These are phyloP conservation scores for Meriones psammophilus DNA, from an alignment of 2,797 vertebrate genomes.

Conservation along the genomic window DNA sequence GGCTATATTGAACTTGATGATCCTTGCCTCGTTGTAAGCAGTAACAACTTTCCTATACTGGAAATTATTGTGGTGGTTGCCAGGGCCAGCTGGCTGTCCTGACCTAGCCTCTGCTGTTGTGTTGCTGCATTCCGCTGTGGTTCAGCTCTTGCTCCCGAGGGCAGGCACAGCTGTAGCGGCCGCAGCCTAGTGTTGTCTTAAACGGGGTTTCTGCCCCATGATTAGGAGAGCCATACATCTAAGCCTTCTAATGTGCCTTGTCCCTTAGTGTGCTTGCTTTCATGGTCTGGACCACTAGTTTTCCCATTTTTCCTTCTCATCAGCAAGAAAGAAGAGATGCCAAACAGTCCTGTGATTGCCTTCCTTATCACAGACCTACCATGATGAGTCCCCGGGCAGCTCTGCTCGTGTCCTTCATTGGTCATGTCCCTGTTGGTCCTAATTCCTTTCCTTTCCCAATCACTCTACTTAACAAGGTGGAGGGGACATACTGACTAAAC, in stretches of 20 bases:
- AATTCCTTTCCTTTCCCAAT: slow-evolving; percentile 4
- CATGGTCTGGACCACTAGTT: neutral
- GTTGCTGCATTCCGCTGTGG: neutral
- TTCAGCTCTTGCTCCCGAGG: neutral
- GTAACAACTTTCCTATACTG: neutral
- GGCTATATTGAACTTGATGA: neutral
- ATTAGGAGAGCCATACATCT: neutral
- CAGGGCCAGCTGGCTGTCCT: neutral
- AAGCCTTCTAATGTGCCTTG: neutral
- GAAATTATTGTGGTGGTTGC: neutral
- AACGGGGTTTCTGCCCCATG: neutral
- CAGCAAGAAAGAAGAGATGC: neutral
- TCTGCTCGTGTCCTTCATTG: neutral
- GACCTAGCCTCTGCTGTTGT: neutral
- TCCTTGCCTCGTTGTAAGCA: neutral
- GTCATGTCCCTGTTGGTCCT: neutral
- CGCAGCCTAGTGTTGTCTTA: slow-evolving; percentile 8
- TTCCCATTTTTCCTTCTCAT: neutral
- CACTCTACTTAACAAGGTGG: neutral
- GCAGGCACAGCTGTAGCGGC: neutral
- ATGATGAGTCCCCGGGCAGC: neutral
- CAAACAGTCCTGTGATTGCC: neutral
- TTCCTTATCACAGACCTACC: neutral
- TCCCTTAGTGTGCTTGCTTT: slow-evolving; percentile 18
- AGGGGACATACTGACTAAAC: neutral